Evolutionary conservation across 2,888 invertebrate species (phyloP).

Genomic region (Deilephila elpenor): DNA sequence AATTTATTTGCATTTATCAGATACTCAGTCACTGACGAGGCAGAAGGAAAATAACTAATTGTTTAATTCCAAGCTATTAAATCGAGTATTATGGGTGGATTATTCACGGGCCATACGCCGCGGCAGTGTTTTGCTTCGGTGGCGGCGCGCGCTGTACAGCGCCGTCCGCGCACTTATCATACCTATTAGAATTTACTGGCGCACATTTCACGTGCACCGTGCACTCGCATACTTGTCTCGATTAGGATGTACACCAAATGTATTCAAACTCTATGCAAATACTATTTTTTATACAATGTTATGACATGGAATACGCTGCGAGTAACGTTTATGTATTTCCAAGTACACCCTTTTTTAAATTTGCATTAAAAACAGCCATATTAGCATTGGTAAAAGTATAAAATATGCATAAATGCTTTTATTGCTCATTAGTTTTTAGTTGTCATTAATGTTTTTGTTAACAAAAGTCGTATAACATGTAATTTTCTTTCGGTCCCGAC

Average conservation of each 20-base stretch:
- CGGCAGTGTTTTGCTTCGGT: conserved; percentile 68
- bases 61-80: conserved; percentile 83
- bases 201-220: conserved; percentile 10
- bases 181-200: conserved; percentile 22
- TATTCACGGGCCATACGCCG: conserved; percentile 82
- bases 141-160: conserved; percentile 23
- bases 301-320: too few relatives aligned
- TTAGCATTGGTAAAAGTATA: too few relatives aligned
- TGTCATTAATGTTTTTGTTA: too few relatives aligned
- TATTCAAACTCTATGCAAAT: background rate
- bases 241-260: background rate
- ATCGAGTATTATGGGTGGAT: conserved; percentile 80
- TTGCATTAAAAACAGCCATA: too few relatives aligned
- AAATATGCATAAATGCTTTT: too few relatives aligned
- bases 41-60: conserved; percentile 83
- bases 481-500: too few relatives aligned
- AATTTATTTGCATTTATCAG: conserved; percentile 31
- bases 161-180: conserved; percentile 35
- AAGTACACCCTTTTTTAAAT: too few relatives aligned
- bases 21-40: conserved; percentile 68
- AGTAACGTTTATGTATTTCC: too few relatives aligned
- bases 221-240: conserved; percentile 19
- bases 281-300: background rate
- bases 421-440: too few relatives aligned
- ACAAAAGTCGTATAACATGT: too few relatives aligned